Evolutionary conservation across 2,888 invertebrate genomes (phyloP).

Genomic region (Limnephilus marmoratus): DNA sequence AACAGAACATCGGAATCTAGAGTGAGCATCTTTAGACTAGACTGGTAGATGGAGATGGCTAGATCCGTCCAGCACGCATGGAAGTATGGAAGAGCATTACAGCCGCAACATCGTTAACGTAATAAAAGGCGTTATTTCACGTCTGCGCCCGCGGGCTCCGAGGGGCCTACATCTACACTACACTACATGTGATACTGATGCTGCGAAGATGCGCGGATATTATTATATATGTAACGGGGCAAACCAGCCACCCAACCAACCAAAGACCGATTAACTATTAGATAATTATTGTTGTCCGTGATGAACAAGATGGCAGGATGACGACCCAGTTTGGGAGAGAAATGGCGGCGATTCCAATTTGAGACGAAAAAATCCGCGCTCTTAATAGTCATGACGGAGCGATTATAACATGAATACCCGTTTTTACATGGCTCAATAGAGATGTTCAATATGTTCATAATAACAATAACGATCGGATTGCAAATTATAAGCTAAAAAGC

Average conservation of each 20-base stretch:
- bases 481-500: not conserved
- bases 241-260: not conserved
- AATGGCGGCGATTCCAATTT: constrained; percentile 43
- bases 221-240: constrained; percentile 52
- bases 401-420: constrained; percentile 10
- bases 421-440: not conserved
- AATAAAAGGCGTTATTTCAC: constrained; percentile 51
- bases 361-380: constrained; percentile 20
- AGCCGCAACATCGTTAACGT: constrained; percentile 45
- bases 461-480: constrained; percentile 5
- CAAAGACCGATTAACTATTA: constrained; percentile 33
- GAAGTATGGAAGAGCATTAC: not conserved
- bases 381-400: constrained; percentile 19
- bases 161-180: constrained; percentile 43
- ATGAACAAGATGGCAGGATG: constrained; percentile 40
- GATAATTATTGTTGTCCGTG: constrained; percentile 45
- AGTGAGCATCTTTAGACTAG: constrained; percentile 44
- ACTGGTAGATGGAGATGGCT: not conserved
- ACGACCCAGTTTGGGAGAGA: constrained; percentile 34
- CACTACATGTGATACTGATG: not conserved
- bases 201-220: constrained; percentile 23
- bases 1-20: constrained; percentile 47
- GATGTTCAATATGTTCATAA: constrained; percentile 24
- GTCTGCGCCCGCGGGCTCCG: constrained; percentile 48
- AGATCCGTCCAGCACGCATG: constrained; percentile 26